These are phyloP conservation scores for Lontra canadensis DNA, from an alignment of 2,113 vertebrate species.

Conservation along the genomic window DNA sequence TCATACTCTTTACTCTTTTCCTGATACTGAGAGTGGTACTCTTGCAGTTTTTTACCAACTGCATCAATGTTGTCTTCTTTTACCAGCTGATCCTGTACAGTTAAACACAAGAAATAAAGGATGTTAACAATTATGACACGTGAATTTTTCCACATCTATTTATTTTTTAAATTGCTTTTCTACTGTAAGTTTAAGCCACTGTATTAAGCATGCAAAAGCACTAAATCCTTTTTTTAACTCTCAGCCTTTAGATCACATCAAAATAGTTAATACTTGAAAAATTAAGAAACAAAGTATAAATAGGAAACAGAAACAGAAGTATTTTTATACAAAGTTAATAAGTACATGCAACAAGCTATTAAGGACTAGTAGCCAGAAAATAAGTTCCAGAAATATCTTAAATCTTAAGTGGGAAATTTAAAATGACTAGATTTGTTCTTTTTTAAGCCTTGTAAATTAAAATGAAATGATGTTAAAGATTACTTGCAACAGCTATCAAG, in stretches of 20 bases:
- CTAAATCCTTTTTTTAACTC: slow-evolving; percentile 34
- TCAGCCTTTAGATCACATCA: slow-evolving; percentile 16
- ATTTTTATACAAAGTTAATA: slow-evolving; percentile 51
- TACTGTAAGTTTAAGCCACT: slow-evolving; percentile 41
- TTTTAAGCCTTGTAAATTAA: slow-evolving; percentile 19
- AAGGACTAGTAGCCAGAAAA: not conserved
- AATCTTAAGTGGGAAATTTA: slow-evolving; percentile 13
- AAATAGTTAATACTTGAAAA: slow-evolving; percentile 43
- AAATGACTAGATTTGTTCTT: slow-evolving; percentile 18
- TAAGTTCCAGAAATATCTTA: slow-evolving; percentile 41
- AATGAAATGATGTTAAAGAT: slow-evolving; percentile 35
- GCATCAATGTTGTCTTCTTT: slow-evolving; percentile 95
- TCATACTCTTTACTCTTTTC: slow-evolving; percentile 97
- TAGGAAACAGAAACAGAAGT: not conserved
- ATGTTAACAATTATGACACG: slow-evolving; percentile 49
- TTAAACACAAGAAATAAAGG: slow-evolving; percentile 63
- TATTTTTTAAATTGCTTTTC: slow-evolving; percentile 59
- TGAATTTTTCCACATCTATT: slow-evolving; percentile 30
- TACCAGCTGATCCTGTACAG: slow-evolving; percentile 87
- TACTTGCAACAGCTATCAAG: not conserved
- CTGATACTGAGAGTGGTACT: slow-evolving; percentile 95
- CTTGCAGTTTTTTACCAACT: slow-evolving; percentile 94
- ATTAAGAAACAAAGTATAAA: slow-evolving; percentile 40
- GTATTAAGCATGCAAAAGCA: slow-evolving; percentile 39
- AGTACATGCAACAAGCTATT: slow-evolving; percentile 14